A percentile compares a stretch with the other conserved stretches of the same genome.
Conservation (phyloP, 1,140 invertebrate species). For the Aphidius gifuensis region DNA sequence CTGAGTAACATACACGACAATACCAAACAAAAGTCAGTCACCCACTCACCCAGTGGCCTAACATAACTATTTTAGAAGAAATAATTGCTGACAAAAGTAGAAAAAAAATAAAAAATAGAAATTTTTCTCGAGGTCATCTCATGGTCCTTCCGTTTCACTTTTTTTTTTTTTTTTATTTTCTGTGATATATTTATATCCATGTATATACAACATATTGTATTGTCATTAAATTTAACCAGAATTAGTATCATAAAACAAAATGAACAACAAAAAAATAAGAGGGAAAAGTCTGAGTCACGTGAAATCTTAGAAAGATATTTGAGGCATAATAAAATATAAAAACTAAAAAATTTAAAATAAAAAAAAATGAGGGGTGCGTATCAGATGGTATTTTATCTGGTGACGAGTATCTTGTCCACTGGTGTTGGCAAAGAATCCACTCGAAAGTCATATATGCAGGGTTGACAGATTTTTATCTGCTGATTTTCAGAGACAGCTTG, state of each 20-base stretch:
- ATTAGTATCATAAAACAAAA: too few species aligned
- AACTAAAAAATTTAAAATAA: too few species aligned
- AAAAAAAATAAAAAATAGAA: not conserved
- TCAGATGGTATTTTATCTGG: constrained; percentile 42
- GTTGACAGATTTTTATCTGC: constrained; percentile 48
- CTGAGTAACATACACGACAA: constrained; percentile 18
- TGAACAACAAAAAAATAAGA: not conserved
- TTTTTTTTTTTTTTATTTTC: too few species aligned
- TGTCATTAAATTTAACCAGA: too few species aligned
- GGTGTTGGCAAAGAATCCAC: constrained; percentile 34
- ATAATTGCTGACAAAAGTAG: constrained; percentile 7
- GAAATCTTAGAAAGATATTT: too few species aligned
- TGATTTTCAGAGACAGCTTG: constrained; percentile 42
- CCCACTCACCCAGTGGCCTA: constrained; percentile 46
- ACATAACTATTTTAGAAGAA: constrained; percentile 12
- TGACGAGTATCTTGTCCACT: constrained; percentile 40
- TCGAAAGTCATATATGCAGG: constrained; percentile 3
- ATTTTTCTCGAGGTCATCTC: constrained; percentile 5
- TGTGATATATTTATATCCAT: too few species aligned
- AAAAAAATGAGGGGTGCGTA: not conserved
- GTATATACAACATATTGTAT: too few species aligned
- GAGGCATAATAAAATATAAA: too few species aligned
- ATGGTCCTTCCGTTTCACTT: constrained; percentile 1
- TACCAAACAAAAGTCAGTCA: constrained; percentile 41
- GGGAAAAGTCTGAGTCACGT: too few species aligned